phyloP scores from a whole-genome alignment of 2,888 invertebrate genomes.

The Galerucella nymphaeae region DNA sequence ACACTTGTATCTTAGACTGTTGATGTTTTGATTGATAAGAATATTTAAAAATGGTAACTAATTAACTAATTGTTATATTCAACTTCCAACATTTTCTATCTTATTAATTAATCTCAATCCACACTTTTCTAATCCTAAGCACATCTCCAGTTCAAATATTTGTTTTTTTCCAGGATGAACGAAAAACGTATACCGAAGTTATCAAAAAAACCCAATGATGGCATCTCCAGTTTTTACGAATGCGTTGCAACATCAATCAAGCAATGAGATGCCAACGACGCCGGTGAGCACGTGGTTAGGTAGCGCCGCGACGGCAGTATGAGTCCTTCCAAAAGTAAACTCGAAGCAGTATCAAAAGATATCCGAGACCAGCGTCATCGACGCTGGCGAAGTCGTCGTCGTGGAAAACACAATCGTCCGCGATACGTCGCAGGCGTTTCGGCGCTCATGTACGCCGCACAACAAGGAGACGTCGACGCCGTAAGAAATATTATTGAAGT shows the following conservation, averaged over 20 bases:
- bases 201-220: not conserved
- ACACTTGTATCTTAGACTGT: no score
- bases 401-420: conserved; percentile 44
- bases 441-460: conserved; percentile 91
- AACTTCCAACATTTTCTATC: no score
- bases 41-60: no score
- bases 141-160: no score
- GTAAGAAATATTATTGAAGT: conserved; percentile 80
- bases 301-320: conserved; percentile 37
- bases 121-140: no score
- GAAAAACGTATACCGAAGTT: not conserved
- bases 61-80: no score
- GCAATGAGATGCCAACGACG: conserved; percentile 17
- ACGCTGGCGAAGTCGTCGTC: conserved; percentile 36
- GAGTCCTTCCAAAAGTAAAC: conserved; percentile 25
- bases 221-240: not conserved
- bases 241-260: not conserved
- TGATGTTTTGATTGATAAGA: no score
- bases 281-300: conserved; percentile 24
- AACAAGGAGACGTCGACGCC: conserved; percentile 83
- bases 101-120: no score
- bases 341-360: conserved; percentile 4
- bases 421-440: conserved; percentile 71
- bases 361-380: conserved; percentile 16
- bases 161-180: not conserved